These are phyloP conservation scores for Macroglossus sobrinus DNA, from an alignment of 2,113 vertebrate genomes.

Conservation along the genomic window DNA sequence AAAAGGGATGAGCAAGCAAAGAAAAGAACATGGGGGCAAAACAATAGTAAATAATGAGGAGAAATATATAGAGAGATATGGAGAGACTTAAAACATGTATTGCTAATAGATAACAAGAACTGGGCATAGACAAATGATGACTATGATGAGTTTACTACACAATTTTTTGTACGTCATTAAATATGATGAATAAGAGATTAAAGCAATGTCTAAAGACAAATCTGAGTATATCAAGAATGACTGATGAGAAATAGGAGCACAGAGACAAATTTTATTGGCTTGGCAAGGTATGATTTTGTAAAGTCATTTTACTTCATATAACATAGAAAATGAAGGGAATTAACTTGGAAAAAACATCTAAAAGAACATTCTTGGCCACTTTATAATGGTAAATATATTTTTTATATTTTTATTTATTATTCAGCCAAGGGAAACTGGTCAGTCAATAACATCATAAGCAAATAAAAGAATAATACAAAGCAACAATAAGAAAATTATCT, in stretches of 20 bases:
- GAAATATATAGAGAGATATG: background rate
- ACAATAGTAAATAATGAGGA: slow-evolving; percentile 33
- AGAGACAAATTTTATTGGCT: slow-evolving; percentile 51
- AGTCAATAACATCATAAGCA: accelerated
- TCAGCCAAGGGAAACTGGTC: background rate
- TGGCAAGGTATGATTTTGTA: background rate
- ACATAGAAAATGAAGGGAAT: background rate
- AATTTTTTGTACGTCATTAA: slow-evolving; percentile 75
- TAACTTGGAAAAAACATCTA: background rate
- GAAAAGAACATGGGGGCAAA: background rate
- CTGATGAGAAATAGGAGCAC: background rate
- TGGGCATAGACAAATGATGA: slow-evolving; percentile 67
- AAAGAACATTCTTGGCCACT: background rate
- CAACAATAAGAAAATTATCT: accelerated
- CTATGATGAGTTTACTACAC: slow-evolving; percentile 66
- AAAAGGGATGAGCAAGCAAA: accelerated
- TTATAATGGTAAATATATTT: background rate
- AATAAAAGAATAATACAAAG: background rate
- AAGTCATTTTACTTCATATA: background rate
- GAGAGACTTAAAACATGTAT: slow-evolving; percentile 45
- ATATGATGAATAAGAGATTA: slow-evolving; percentile 70
- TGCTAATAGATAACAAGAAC: slow-evolving; percentile 59
- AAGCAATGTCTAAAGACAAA: slow-evolving; percentile 63
- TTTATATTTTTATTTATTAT: background rate
- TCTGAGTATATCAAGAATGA: background rate